Conservation (phyloP, 1,140 invertebrate genomes). For the Nasonia longicornis region DNA sequence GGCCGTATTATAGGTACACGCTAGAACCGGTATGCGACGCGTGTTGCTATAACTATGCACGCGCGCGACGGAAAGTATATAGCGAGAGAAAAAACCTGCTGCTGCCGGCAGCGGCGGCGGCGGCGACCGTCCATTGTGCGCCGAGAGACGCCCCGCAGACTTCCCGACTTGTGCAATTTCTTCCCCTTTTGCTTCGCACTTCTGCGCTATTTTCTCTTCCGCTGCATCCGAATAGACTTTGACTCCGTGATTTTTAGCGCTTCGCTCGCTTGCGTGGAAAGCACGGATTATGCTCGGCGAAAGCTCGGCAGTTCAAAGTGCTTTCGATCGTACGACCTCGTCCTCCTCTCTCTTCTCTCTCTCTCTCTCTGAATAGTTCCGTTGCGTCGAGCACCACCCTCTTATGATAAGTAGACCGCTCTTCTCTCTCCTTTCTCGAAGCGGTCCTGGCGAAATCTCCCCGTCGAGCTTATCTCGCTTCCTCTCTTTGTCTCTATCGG, state of each 20-base stretch:
- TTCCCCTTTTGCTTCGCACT: constrained; percentile 27
- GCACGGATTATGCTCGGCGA: too few species aligned
- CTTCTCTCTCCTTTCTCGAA: background rate
- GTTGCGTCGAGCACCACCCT: background rate
- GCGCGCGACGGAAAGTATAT: background rate
- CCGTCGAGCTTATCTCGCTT: constrained; percentile 29
- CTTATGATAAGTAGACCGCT: too few species aligned
- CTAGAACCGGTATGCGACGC: too few species aligned
- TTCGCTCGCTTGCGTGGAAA: too few species aligned
- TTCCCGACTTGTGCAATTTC: constrained; percentile 12
- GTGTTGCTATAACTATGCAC: too few species aligned
- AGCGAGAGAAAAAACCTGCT: background rate
- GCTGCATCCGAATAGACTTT: too few species aligned
- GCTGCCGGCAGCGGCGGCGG: background rate
- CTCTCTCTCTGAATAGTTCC: background rate
- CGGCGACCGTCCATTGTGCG: background rate
- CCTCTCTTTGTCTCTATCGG: constrained; percentile 38
- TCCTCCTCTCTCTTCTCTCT: too few species aligned
- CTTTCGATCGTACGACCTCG: background rate
- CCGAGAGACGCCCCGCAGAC: background rate
- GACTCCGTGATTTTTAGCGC: too few species aligned
- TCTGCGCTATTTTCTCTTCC: constrained; percentile 33
- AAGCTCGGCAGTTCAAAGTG: too few species aligned
- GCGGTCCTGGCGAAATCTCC: constrained; percentile 33
- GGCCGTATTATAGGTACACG: too few species aligned